A percentile compares a stretch with the other conserved stretches of the same genome.
Conservation (phyloP, 2,888 invertebrate genomes). For the Apantesis nais region DNA sequence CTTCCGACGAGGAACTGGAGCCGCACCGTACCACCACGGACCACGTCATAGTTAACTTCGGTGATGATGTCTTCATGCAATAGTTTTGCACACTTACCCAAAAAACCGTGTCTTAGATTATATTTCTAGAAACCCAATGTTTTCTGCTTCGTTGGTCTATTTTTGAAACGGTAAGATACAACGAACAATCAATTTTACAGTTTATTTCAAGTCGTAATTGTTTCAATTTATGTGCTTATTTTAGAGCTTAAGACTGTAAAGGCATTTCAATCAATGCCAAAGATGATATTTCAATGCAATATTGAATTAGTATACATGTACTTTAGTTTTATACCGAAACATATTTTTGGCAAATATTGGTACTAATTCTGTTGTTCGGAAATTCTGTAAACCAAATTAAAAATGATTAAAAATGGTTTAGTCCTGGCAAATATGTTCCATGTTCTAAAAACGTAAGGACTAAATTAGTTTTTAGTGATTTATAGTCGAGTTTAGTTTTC, state of each 20-base stretch:
- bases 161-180: not conserved
- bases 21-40: conserved; percentile 43
- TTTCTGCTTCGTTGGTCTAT: not conserved
- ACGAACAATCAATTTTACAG: not conserved
- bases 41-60: conserved; percentile 68
- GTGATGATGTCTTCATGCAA: conserved; percentile 71
- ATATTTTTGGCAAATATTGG: conserved; percentile 14
- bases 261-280: conserved; percentile 38
- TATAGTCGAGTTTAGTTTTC: no score
- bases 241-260: conserved; percentile 14
- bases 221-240: conserved; percentile 3
- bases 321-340: conserved; percentile 23
- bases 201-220: not conserved
- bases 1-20: conserved; percentile 38
- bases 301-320: conserved; percentile 19
- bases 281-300: conserved; percentile 24
- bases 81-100: not conserved
- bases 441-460: no score
- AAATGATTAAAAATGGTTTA: no score
- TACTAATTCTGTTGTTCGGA: no score
- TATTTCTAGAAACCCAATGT: not conserved
- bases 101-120: not conserved
- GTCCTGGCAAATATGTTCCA: no score
- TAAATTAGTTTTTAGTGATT: no score
- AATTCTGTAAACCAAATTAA: no score